Evolutionary conservation across 2,113 vertebrate species (phyloP), one percentile per base, ranked within the genome.

Genomic region (Sitta europaea): DNA sequence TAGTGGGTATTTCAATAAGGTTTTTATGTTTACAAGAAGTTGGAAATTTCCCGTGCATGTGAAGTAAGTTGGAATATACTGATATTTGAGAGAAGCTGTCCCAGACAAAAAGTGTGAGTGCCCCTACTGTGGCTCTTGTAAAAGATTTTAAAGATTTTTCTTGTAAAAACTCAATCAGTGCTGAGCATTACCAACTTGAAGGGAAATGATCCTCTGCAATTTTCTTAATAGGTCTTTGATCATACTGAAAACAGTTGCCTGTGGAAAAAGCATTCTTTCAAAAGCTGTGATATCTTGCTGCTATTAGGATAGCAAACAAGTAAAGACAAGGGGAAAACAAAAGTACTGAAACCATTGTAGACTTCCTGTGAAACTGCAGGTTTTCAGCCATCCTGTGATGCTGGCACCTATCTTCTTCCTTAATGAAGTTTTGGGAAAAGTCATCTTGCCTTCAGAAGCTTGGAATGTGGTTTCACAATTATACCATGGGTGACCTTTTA

Each of bases 391-490:
- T 35, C 53, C 51, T 19, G 19, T 38, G 88, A n/a, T 92, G 66
- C 66, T 55, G 35, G 79, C 51, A 61, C 17, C 3, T 77, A 74
- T 35, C 75, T 91, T 71, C 45, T 36, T 90, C 86, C 76, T 89
- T 92, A 72, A 91, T 90, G 70, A 94, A 86, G 58, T 90, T 97
- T 95, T 89, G 75, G 65, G 92, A 84, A 55, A 97, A 90, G 88
- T 82, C 94, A 59, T 65, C 86, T 82, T 80, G 2, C 74, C 66
- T 94, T 93, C 93, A 96, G 76, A 91, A 90, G 76, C 25, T 78
- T 91, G 96, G 96, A 97, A 97, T 96, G 94, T 36, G 76, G 94
- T 93, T 97, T 93, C 90, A 80, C 63, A 42, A 92, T 95, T 80
- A 80, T 79, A 43, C 61, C 25, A 23, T 22, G 80, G 85, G 63